These are phyloP conservation scores for Notocelia uddmanniana DNA, from an alignment of 2,888 invertebrate species.

Conservation along the genomic window DNA sequence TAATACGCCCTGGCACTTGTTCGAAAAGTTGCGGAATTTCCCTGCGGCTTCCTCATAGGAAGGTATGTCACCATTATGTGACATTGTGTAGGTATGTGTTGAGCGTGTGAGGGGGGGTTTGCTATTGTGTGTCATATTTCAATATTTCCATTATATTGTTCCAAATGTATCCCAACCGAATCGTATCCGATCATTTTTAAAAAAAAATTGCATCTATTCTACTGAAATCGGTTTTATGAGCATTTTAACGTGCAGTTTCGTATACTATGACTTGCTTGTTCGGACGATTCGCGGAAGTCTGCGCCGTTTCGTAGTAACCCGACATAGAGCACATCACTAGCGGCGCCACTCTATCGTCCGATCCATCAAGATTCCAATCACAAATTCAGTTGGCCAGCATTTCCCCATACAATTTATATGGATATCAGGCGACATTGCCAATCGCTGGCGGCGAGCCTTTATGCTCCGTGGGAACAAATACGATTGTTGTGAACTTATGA, in stretches of 20 bases:
- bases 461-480: constrained; percentile 38
- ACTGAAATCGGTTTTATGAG: neutral
- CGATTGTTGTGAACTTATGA: constrained; percentile 64
- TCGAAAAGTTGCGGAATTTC: no score
- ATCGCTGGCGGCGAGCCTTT: constrained; percentile 49
- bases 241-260: neutral
- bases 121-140: no score
- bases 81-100: no score
- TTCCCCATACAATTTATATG: constrained; percentile 68
- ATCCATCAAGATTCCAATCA: constrained; percentile 75
- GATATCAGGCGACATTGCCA: constrained; percentile 65
- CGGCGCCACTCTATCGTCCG: constrained; percentile 64
- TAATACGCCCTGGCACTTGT: no score
- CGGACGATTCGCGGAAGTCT: neutral
- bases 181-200: no score
- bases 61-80: no score
- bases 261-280: no score
- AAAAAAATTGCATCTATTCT: neutral
- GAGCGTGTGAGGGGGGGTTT: no score
- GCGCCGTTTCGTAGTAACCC: constrained; percentile 6
- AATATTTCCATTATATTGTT: no score
- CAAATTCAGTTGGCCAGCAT: constrained; percentile 68
- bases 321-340: constrained; percentile 52
- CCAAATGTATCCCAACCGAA: no score
- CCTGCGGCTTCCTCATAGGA: no score